phyloP scores from a whole-genome alignment of 2,888 invertebrate genomes.

The Luperina testacea region DNA sequence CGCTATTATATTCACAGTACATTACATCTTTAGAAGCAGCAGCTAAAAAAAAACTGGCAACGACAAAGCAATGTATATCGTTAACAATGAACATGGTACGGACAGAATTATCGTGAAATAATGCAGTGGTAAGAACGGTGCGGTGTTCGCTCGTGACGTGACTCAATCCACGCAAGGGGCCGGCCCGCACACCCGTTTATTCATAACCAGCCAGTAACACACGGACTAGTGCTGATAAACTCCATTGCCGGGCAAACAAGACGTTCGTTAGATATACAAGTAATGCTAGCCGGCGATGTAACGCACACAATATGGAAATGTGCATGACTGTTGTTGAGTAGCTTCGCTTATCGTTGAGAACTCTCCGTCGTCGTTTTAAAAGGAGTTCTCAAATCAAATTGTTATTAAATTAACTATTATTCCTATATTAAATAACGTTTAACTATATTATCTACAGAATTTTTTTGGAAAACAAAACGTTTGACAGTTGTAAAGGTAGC shows the following conservation, averaged over 20 bases:
- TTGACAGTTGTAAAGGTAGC: not conserved
- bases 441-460: not conserved
- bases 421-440: not conserved
- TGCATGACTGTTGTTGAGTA: conserved; percentile 17
- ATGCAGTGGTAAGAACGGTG: conserved; percentile 75
- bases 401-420: conserved; percentile 24
- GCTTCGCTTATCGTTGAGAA: conserved; percentile 54
- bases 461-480: not conserved
- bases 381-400: conserved; percentile 42
- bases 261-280: conserved; percentile 35
- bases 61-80: conserved; percentile 72
- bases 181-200: conserved; percentile 75
- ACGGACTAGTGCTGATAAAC: conserved; percentile 48
- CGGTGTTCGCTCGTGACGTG: conserved; percentile 82
- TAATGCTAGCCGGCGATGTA: conserved; percentile 50
- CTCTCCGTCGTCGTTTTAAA: conserved; percentile 48
- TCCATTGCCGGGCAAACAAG: conserved; percentile 66
- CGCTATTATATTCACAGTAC: conserved; percentile 41
- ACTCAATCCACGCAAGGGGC: conserved; percentile 82
- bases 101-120: conserved; percentile 70
- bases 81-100: conserved; percentile 61
- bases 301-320: conserved; percentile 42
- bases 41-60: conserved; percentile 32
- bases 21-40: conserved; percentile 33
- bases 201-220: conserved; percentile 62